Percentiles rank a stretch among this genome's conserved stretches.
These are phyloP conservation scores for Otus sunia DNA, from an alignment of 2,113 vertebrate species.

Conservation along the genomic window DNA sequence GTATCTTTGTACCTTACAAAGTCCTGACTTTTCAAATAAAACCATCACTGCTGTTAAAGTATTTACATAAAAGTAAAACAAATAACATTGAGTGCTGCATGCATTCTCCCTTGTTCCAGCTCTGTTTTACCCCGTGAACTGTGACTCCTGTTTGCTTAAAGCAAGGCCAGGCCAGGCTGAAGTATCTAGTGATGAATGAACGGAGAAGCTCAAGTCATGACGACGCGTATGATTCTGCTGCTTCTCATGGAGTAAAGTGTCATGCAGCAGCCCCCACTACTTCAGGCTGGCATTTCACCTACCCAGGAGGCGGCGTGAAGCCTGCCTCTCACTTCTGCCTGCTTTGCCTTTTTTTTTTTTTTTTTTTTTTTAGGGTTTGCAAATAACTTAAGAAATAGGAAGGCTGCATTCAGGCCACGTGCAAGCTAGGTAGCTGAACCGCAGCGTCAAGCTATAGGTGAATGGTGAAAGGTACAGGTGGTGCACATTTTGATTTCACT, in stretches of 20 bases:
- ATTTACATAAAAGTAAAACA: slow-evolving; percentile 55
- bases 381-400: background rate
- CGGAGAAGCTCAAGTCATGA: background rate
- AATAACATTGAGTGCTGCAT: background rate
- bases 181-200: background rate
- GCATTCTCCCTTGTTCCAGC: background rate
- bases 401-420: background rate
- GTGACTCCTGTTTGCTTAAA: slow-evolving; percentile 41
- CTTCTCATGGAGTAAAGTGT: background rate
- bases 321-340: background rate
- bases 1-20: slow-evolving; percentile 47
- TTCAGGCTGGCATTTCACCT: background rate
- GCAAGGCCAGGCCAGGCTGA: background rate
- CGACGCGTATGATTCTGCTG: background rate
- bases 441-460: background rate
- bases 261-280: background rate
- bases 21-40: slow-evolving; percentile 52
- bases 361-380: background rate
- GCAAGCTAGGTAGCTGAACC: background rate
- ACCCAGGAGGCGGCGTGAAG: background rate
- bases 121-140: slow-evolving; percentile 19
- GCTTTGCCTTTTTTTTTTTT: too few species aligned
- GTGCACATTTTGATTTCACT: background rate
- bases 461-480: background rate
- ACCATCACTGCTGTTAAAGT: slow-evolving; percentile 30